Base-by-base conservation (phyloP, 2,113 vertebrate genomes). In the Paramormyrops kingsleyae region DNA sequence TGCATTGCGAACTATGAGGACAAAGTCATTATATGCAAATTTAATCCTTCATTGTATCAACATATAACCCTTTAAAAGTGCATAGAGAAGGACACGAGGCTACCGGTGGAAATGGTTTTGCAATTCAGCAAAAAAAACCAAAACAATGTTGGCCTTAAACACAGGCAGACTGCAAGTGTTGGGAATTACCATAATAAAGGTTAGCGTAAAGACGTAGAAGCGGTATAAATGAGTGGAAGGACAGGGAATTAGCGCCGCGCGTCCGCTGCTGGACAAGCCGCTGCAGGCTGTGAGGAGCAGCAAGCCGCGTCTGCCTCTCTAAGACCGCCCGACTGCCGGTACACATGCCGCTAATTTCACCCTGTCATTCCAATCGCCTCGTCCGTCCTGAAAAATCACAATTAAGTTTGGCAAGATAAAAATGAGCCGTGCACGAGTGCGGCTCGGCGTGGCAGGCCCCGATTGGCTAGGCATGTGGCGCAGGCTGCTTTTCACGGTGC, bases 321-420 rank as follows among this genome's bases (percentile, higher is more conserved):
- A 91, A 88, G 88, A 91, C 90, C 90, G 91, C 94, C 93, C 93
- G 94, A 39, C 74, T 42, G 39, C 94, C 93, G 92, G 94, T 94
- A 94, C 93, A 94, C 92, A 92, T 92, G 88, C 91, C 93, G 93
- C 94, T 95, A 94, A 95, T 96, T 95, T 92, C 92, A 92, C 92
- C 92, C 93, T 87, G 91, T 93, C 93, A 94, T 95, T 96, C 95
- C 95, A 94, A 95, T 94, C 94, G 93, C 91, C 93, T 95, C 95
- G 95, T 94, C 95, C 95, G 92, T 93, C 92, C 94, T 95, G 94
- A 94, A 96, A 96, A 95, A 96, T 96, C 94, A 95, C 95, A 96
- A 96, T 96, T 96, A 95, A 96, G 95, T 96, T 95, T 94, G 94
- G 93, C 91, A 93, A 95, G 95, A 96, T 96, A 89, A 80, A 77